Evolutionary conservation across 1,140 invertebrate genomes (phyloP), one percentile per base, ranked within the genome.

Genomic region (Drosophila sechellia): DNA sequence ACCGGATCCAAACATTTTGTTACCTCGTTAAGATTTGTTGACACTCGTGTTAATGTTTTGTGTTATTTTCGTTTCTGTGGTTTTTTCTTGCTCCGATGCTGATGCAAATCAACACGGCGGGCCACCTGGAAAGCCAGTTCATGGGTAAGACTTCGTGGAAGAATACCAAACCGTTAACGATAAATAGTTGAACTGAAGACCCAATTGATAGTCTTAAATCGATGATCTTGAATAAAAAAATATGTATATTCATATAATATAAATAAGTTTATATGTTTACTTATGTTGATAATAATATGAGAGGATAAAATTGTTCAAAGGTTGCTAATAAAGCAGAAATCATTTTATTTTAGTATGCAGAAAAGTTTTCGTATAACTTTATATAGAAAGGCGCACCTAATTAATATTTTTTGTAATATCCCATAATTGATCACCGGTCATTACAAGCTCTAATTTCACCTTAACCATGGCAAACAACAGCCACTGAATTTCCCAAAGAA

Each of bases 1-100:
- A 49, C 57, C 57, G 45, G 31, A 68, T 43, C 22, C 74, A 71
- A 68, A 58, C 65, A 79, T 84, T 83, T 79, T 79, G 76, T 83
- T 71, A 42, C 63, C 79, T 81, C 79, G 80, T 83, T 84, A 84
- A 83, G 80, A 66, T 84, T 84, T 84, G 80, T 84, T 84, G 80
- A 85, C 80, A 79, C 80, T 79, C 74, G 52, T 73, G 76, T 83
- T 84, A 83, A 85, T 84, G 80, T 79, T 84, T 79, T 69, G 50
- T 70, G 65, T 80, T 53, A 70, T 75, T 46, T 53, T 65, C 64
- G 39, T 59, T 77, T 52, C 25, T 69, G 55, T 48, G 63, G 2
- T 53, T 73, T 58, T 69, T 48, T 43, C 31, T n/a, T 15, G 57
- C 2, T 15, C 12, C 3, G 37, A 17, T 42, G 58, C 35, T 42